These are phyloP conservation scores for Colletes gigas DNA, from an alignment of 1,140 invertebrate species.

Conservation along the genomic window DNA sequence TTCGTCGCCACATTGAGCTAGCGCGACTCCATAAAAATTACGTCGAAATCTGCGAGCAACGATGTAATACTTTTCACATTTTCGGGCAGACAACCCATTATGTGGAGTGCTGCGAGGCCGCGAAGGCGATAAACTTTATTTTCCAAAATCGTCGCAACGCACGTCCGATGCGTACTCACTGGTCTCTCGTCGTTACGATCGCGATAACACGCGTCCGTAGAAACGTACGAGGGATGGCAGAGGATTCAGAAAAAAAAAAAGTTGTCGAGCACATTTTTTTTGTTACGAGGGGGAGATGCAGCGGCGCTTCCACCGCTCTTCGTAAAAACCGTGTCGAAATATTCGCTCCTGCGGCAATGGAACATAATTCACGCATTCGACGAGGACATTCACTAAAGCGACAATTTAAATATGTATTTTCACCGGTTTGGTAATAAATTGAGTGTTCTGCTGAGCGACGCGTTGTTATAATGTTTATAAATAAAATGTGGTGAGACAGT, in stretches of 20 bases:
- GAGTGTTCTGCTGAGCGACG: neutral
- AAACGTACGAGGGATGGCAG: slow-evolving; percentile 61
- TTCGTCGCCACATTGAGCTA: slow-evolving; percentile 55
- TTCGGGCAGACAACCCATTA: slow-evolving; percentile 59
- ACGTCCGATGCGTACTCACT: slow-evolving; percentile 47
- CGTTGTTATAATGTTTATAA: neutral
- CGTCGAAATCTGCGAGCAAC: slow-evolving; percentile 60
- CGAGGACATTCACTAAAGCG: neutral
- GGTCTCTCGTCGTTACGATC: slow-evolving; percentile 56
- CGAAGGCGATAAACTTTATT: slow-evolving; percentile 68
- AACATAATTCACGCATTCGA: slow-evolving; percentile 47
- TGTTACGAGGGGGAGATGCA: slow-evolving; percentile 14
- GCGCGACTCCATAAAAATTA: slow-evolving; percentile 63
- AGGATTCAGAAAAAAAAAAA: slow-evolving; percentile 45
- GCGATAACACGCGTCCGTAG: slow-evolving; percentile 63
- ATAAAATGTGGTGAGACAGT: neutral
- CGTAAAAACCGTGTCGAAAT: slow-evolving; percentile 52
- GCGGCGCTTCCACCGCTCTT: slow-evolving; percentile 9
- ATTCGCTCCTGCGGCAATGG: slow-evolving; percentile 14
- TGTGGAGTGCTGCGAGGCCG: slow-evolving; percentile 41
- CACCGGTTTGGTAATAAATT: neutral
- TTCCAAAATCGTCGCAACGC: slow-evolving; percentile 60
- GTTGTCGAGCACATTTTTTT: slow-evolving; percentile 55
- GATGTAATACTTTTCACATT: slow-evolving; percentile 63
- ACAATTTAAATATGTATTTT: neutral